Evolutionary conservation across 2,888 invertebrate genomes (phyloP).

Genomic region (Volucella zonaria): DNA sequence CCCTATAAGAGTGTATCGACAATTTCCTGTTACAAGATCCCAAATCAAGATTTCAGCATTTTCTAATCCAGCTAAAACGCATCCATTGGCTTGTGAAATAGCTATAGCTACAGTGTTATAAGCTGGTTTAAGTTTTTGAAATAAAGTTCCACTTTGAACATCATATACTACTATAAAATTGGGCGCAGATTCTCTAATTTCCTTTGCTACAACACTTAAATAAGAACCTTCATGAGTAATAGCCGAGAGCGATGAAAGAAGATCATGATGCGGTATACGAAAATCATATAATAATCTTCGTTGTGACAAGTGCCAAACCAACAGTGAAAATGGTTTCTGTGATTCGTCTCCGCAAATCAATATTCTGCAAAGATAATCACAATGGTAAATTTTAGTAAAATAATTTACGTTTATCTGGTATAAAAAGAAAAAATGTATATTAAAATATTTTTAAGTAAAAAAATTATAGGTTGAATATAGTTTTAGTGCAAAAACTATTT

Average conservation of each 20-base stretch:
- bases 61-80: slow-evolving; percentile 92
- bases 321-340: slow-evolving; percentile 94
- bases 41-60: slow-evolving; percentile 92
- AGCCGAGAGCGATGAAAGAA: slow-evolving; percentile 91
- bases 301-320: slow-evolving; percentile 94
- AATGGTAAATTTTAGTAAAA: not conserved
- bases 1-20: slow-evolving; percentile 89
- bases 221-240: slow-evolving; percentile 93
- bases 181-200: slow-evolving; percentile 90
- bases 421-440: no score
- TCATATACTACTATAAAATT: slow-evolving; percentile 96
- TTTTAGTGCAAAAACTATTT: no score
- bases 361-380: slow-evolving; percentile 84
- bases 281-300: slow-evolving; percentile 93
- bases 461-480: no score
- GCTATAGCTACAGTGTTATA: slow-evolving; percentile 92
- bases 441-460: no score
- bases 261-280: slow-evolving; percentile 94
- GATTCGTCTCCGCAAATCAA: slow-evolving; percentile 96
- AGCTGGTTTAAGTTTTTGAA: slow-evolving; percentile 95
- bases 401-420: no score
- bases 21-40: slow-evolving; percentile 93
- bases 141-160: slow-evolving; percentile 93
- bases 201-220: slow-evolving; percentile 88
- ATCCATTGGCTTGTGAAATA: slow-evolving; percentile 91